Evolutionary conservation across 1,140 invertebrate genomes (phyloP), one percentile per base, ranked within the genome.

Genomic region (Aporrectodea caliginosa): DNA sequence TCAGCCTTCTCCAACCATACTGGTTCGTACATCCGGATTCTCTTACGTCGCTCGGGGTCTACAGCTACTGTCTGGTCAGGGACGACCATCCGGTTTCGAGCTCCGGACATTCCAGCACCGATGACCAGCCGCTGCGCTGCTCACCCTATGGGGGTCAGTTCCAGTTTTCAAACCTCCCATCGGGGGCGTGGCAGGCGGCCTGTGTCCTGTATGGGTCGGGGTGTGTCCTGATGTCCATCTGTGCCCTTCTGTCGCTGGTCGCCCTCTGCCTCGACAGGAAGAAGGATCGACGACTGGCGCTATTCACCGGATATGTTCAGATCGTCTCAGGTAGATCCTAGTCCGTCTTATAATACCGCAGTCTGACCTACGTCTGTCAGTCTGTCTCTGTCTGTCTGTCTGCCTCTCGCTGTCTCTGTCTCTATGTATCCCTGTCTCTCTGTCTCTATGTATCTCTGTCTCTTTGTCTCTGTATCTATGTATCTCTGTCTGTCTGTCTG

Each of bases 1-100:
- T 86, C 34, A 83, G 84, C 35, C 85, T 87, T 75, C 74, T 85
- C 32, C 85, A 87, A 72, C 86, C 87, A 1, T 82, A 81, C 71
- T 88, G 87, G 87, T 80, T 87, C 68, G 43, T 85, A 1, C 80
- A 85, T 70, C 79, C 83, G 31, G 83, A 85, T 58, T 74, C 80
- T 27, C 43, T 82, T 1, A 82, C 83, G 35, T 84, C 83, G 0
- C 84, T 87, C 69, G 86, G 86, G 32, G 83, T 86, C 35, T 83
- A 84, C 75, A 82, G 73, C 79, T 82, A 73, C 68, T 84, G 83
- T 43, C 34, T 78, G 43, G 79, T 27, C 2, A 2, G 70, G 27
- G 6, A 29, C 70, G 6, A 58, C 6, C 43, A 12, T 58, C 43
- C 43, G 43, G 43, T 58, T 6, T 22, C 22, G 6, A 58, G 43